Conservation (phyloP, 2,888 invertebrate species). For the Calliphora vomitoria region DNA sequence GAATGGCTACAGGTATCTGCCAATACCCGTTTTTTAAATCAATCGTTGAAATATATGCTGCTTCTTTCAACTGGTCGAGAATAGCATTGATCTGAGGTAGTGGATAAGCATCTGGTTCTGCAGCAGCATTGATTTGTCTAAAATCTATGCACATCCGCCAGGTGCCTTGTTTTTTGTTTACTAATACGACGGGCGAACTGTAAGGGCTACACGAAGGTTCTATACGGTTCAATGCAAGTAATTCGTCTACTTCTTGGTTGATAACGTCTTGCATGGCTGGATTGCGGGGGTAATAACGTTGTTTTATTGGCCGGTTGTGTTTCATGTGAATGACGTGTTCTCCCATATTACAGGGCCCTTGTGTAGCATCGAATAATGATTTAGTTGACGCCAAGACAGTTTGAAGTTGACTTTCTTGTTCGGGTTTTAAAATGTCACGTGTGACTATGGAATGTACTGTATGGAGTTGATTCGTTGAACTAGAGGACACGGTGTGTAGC, state of each 20-base stretch:
- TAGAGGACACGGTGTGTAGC: neutral
- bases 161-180: constrained; percentile 37
- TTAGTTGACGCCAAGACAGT: neutral
- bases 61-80: neutral
- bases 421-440: neutral
- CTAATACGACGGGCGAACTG: constrained; percentile 38
- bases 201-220: constrained; percentile 44
- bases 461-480: neutral
- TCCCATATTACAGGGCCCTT: too few species aligned
- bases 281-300: too few species aligned
- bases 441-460: neutral
- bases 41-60: neutral
- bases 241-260: constrained; percentile 50
- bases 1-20: neutral
- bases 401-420: neutral
- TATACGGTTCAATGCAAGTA: constrained; percentile 3
- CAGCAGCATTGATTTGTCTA: constrained; percentile 20
- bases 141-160: constrained; percentile 50
- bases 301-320: too few species aligned
- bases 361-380: too few species aligned
- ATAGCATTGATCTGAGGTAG: constrained; percentile 18
- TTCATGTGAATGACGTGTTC: too few species aligned
- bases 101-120: constrained; percentile 32
- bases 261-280: constrained; percentile 3
- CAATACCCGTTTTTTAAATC: constrained; percentile 42